phyloP scores from a whole-genome alignment of 2,797 vertebrate species.

The Vultur gryphus region DNA sequence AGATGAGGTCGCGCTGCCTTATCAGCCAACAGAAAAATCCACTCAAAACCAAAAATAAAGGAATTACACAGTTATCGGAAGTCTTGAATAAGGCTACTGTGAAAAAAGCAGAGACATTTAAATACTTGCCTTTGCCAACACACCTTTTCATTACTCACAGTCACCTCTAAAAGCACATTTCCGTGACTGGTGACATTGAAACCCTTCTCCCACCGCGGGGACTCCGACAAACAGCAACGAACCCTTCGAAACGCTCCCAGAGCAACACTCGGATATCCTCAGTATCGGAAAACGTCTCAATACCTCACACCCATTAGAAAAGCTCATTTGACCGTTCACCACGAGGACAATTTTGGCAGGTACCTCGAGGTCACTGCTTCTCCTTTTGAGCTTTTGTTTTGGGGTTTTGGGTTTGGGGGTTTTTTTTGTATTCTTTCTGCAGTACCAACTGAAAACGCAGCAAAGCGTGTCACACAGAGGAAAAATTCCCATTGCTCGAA shows the following conservation, averaged over 20 bases:
- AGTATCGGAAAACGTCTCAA: accelerated
- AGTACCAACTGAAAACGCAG: not conserved
- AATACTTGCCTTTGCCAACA: accelerated
- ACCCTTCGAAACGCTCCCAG: accelerated
- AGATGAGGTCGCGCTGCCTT: not conserved
- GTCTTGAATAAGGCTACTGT: not conserved
- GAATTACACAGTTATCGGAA: not conserved
- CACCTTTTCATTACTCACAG: not conserved
- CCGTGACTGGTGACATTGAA: accelerated
- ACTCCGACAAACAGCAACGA: accelerated
- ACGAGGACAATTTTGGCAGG: not conserved
- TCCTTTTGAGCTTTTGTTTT: not conserved
- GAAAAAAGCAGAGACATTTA: too few species aligned
- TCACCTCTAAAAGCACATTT: not conserved
- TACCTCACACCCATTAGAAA: not conserved
- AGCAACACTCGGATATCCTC: not conserved
- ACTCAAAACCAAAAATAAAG: not conserved
- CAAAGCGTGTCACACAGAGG: not conserved
- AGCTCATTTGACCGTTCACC: not conserved
- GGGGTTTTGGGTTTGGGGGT: accelerated
- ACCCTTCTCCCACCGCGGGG: not conserved
- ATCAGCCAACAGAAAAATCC: not conserved
- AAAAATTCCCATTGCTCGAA: not conserved
- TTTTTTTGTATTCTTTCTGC: not conserved
- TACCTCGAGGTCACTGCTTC: not conserved